These are phyloP conservation scores for Noctuana brunneofusca DNA, from an alignment of 2,888 invertebrate species.

Conservation along the genomic window DNA sequence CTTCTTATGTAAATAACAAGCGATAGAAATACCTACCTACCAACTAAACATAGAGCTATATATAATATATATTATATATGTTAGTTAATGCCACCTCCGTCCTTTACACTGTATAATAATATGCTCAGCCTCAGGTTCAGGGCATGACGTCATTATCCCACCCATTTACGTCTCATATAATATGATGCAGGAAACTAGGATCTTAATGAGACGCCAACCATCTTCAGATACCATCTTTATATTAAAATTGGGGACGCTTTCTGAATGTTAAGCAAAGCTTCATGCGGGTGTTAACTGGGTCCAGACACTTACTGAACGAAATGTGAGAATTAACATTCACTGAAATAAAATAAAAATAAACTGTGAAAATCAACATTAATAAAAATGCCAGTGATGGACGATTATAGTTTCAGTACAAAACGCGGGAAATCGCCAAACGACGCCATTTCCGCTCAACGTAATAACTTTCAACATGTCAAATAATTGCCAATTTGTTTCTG, in stretches of 20 bases:
- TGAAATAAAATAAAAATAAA: too few relatives aligned
- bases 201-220: slow-evolving; percentile 31
- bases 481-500: slow-evolving; percentile 28
- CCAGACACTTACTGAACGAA: too few relatives aligned
- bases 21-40: too few relatives aligned
- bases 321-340: too few relatives aligned
- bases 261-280: slow-evolving; percentile 7
- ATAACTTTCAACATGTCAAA: slow-evolving; percentile 25
- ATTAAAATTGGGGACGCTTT: slow-evolving; percentile 24
- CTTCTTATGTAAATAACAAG: too few relatives aligned
- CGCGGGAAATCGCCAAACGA: slow-evolving; percentile 50
- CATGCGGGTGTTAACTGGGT: background rate
- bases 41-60: too few relatives aligned
- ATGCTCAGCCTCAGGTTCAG: background rate
- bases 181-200: slow-evolving; percentile 21
- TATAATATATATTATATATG: too few relatives aligned
- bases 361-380: too few relatives aligned
- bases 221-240: slow-evolving; percentile 31
- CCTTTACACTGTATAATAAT: background rate
- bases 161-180: slow-evolving; percentile 23
- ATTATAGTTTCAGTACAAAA: too few relatives aligned
- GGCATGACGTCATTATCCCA: slow-evolving; percentile 23
- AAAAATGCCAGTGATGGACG: too few relatives aligned
- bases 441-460: slow-evolving; percentile 40
- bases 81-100: background rate